Evolutionary conservation across 2,888 invertebrate species (phyloP).

Genomic region (Beris chalybata): DNA sequence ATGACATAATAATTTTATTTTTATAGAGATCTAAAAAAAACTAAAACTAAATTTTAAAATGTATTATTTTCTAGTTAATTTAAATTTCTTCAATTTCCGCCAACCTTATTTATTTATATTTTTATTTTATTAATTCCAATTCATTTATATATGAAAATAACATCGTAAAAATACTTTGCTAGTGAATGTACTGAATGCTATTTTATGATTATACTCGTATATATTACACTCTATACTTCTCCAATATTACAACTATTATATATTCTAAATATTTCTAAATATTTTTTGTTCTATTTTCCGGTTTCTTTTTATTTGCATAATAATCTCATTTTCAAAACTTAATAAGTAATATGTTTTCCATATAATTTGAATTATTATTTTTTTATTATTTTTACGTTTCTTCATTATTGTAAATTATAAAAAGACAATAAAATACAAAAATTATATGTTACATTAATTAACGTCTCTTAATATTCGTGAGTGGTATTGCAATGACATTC

Average conservation of each 20-base stretch:
- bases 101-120: conserved; percentile 33
- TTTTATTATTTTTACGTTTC: conserved; percentile 37
- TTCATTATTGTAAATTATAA: too few relatives aligned
- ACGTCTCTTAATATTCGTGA: conserved; percentile 45
- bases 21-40: too few relatives aligned
- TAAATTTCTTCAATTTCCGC: conserved; percentile 18
- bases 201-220: conserved; percentile 45
- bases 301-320: neutral
- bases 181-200: conserved; percentile 58
- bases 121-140: conserved; percentile 21
- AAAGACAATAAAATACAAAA: conserved; percentile 27
- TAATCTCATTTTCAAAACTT: neutral
- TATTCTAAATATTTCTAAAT: conserved; percentile 38
- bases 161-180: conserved; percentile 50
- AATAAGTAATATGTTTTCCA: conserved; percentile 27
- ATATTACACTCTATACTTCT: conserved; percentile 31
- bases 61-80: neutral
- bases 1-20: too few relatives aligned
- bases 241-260: conserved; percentile 34
- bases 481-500: conserved; percentile 44
- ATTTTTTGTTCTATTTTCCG: neutral
- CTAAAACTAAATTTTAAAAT: too few relatives aligned
- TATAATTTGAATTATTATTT: conserved; percentile 30
- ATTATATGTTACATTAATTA: conserved; percentile 17
- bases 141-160: conserved; percentile 12